Conservation (phyloP, 2,797 vertebrate genomes). For the Acanthurus lineatus region DNA sequence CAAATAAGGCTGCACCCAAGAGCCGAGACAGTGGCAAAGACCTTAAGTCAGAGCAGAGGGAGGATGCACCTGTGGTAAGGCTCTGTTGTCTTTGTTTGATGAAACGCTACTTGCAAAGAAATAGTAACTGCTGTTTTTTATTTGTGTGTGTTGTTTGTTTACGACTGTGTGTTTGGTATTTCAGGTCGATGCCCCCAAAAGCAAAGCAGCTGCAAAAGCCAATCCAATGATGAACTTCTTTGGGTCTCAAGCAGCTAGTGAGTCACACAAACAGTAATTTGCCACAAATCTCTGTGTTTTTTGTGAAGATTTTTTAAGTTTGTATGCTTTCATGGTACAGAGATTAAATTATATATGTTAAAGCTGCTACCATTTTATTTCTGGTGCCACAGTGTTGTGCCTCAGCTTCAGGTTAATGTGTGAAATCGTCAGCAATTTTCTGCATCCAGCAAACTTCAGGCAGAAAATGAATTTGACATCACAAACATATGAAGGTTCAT, state of each 20-base stretch:
- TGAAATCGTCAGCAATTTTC: not conserved
- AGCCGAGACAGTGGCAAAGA: constrained; percentile 83
- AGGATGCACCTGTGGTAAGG: constrained; percentile 77
- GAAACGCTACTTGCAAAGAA: not conserved
- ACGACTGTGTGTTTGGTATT: constrained; percentile 19
- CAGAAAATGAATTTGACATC: too few relatives aligned
- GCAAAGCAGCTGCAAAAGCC: constrained; percentile 84
- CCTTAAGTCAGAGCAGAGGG: constrained; percentile 85
- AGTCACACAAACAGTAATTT: constrained; percentile 67
- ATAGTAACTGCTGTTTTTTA: too few relatives aligned
- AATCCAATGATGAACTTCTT: constrained; percentile 91
- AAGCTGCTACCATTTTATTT: too few relatives aligned
- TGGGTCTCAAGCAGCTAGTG: constrained; percentile 90
- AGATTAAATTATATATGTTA: too few relatives aligned
- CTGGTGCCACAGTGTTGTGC: too few relatives aligned
- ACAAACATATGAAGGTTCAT: too few relatives aligned
- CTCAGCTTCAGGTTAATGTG: not conserved
- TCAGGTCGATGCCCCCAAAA: constrained; percentile 85
- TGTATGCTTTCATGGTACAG: too few relatives aligned
- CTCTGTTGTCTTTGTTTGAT: not conserved
- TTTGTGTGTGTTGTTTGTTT: not conserved
- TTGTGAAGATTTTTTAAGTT: not conserved
- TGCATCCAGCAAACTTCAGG: not conserved
- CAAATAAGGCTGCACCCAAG: constrained; percentile 83
- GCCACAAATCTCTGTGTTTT: too few relatives aligned